Conservation (phyloP, 2,797 vertebrate genomes). For the Microchirus variegatus region DNA sequence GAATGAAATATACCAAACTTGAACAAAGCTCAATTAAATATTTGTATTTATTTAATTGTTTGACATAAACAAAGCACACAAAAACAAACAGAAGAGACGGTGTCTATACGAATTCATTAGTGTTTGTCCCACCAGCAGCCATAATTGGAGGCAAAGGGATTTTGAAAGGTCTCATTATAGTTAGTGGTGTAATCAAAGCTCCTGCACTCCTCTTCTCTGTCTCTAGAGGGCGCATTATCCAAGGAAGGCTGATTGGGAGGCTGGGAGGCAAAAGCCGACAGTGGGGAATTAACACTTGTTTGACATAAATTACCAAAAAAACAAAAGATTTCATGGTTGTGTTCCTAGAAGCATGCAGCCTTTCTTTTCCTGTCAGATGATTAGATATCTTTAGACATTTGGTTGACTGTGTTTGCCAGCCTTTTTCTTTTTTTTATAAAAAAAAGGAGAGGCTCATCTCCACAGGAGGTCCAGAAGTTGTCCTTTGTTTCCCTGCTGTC, state of each 20-base stretch:
- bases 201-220: slow-evolving; percentile 59
- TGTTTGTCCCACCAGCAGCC: slow-evolving; percentile 35
- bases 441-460: slow-evolving; percentile 32
- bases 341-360: slow-evolving; percentile 18
- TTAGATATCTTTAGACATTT: slow-evolving; percentile 31
- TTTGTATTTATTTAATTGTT: no score
- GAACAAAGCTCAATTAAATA: no score
- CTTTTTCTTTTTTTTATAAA: neutral
- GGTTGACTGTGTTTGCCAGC: slow-evolving; percentile 26
- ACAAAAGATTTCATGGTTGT: slow-evolving; percentile 1
- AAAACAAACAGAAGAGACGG: slow-evolving; percentile 5
- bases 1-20: no score
- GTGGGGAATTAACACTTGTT: slow-evolving; percentile 43
- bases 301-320: slow-evolving; percentile 33
- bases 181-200: slow-evolving; percentile 63
- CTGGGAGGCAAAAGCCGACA: slow-evolving; percentile 39
- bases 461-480: slow-evolving; percentile 32
- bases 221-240: slow-evolving; percentile 74
- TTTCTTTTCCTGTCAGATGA: no score
- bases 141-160: slow-evolving; percentile 67
- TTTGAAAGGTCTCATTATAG: slow-evolving; percentile 66
- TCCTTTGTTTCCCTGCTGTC: slow-evolving; percentile 51
- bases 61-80: no score
- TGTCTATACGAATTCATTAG: slow-evolving; percentile 51
- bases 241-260: slow-evolving; percentile 58